A percentile compares a stretch with the other conserved stretches of the same genome.
phyloP scores from a whole-genome alignment of 2,797 vertebrate species.

The Platalea minor region DNA sequence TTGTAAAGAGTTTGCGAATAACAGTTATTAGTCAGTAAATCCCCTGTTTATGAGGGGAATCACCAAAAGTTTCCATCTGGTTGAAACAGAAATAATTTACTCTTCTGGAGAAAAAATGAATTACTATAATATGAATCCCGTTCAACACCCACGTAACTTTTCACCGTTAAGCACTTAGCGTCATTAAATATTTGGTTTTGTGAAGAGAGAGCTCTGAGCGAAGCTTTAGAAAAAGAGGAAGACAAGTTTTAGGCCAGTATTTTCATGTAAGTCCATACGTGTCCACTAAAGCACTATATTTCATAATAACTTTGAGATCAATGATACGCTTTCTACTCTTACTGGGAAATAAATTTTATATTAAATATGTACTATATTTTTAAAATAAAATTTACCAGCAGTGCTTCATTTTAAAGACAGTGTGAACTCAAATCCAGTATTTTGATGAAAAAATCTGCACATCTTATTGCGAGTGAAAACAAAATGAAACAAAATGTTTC shows the following conservation, averaged over 20 bases:
- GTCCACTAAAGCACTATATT: neutral
- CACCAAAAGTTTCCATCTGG: neutral
- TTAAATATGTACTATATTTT: neutral
- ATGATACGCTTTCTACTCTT: neutral
- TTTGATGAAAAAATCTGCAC: neutral
- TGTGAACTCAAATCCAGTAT: neutral
- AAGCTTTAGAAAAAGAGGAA: neutral
- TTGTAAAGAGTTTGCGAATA: neutral
- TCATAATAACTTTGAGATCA: neutral
- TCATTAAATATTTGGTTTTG: neutral
- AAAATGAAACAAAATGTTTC: neutral
- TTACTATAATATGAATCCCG: neutral
- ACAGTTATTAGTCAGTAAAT: constrained; percentile 11
- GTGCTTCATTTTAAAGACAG: neutral
- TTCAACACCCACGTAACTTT: neutral
- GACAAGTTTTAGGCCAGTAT: neutral
- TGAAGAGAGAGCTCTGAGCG: neutral
- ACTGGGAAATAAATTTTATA: neutral
- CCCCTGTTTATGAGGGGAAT: neutral
- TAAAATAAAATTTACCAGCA: neutral
- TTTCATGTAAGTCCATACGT: neutral
- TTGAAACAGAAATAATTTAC: constrained; percentile 10
- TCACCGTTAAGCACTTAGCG: neutral
- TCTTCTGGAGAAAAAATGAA: neutral
- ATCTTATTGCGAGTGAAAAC: neutral